A percentile compares a stretch with the other conserved stretches of the same genome.
phyloP scores from a whole-genome alignment of 1,140 invertebrate species.

The Drosophila serrata region DNA sequence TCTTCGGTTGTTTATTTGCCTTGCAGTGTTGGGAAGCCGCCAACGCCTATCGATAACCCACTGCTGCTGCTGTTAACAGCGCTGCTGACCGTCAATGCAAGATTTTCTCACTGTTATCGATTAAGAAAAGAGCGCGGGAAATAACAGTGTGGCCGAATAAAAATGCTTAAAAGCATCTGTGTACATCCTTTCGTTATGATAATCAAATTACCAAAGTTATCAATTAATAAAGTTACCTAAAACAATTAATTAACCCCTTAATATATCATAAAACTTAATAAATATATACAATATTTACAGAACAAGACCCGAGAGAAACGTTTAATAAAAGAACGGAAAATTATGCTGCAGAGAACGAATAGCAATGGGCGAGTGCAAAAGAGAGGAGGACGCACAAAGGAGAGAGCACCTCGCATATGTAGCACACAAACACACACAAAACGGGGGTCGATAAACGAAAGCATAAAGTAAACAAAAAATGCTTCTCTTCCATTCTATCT shows the following conservation, averaged over 20 bases:
- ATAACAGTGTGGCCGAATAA: conserved; percentile 1
- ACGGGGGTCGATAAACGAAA: conserved; percentile 84
- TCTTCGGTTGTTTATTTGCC: conserved; percentile 59
- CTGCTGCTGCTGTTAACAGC: conserved; percentile 40
- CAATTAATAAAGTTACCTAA: too few species aligned
- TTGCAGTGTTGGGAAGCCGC: conserved; percentile 35
- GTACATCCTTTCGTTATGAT: too few species aligned
- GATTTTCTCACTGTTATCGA: too few species aligned
- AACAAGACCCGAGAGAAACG: not conserved
- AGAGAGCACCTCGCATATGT: conserved; percentile 49
- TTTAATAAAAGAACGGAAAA: conserved; percentile 5
- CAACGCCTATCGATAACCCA: conserved; percentile 30
- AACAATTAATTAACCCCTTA: too few species aligned
- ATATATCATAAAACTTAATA: not conserved
- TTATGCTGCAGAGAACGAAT: conserved; percentile 27
- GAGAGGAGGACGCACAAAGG: conserved; percentile 34
- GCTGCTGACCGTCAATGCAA: not conserved
- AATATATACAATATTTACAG: not conserved
- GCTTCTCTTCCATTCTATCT: conserved; percentile 39
- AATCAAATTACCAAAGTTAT: too few species aligned
- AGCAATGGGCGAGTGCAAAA: conserved; percentile 32
- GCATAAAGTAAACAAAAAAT: conserved; percentile 82
- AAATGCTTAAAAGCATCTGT: too few species aligned
- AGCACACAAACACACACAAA: conserved; percentile 69
- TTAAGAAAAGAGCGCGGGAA: conserved; percentile 4